A percentile compares a stretch with the other conserved stretches of the same genome.
These are phyloP conservation scores for Cossypha dichroa DNA, from an alignment of 2,797 vertebrate species.

Conservation along the genomic window DNA sequence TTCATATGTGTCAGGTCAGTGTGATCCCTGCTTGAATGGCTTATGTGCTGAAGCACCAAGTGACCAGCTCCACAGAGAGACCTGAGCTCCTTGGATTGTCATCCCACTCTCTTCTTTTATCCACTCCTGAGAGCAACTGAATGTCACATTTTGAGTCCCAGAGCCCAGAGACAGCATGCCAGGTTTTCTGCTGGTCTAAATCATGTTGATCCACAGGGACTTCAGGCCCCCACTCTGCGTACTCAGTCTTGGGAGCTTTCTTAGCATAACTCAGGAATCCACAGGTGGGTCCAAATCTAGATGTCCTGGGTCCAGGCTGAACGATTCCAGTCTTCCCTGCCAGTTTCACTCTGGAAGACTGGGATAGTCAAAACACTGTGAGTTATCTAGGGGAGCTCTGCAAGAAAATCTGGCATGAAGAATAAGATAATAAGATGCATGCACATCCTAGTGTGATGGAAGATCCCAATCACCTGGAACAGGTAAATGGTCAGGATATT, in stretches of 20 bases:
- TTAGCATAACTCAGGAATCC: background rate
- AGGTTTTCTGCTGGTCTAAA: background rate
- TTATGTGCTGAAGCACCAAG: background rate
- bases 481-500: background rate
- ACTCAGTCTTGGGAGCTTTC: background rate
- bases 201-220: background rate
- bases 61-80: background rate
- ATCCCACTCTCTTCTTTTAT: background rate
- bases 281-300: fast-evolving
- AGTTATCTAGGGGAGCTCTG: background rate
- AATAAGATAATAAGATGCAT: background rate
- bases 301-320: background rate
- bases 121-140: background rate
- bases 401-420: background rate
- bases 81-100: background rate
- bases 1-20: background rate
- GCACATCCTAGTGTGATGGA: background rate
- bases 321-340: background rate
- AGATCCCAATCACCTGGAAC: background rate
- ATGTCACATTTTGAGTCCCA: background rate
- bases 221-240: background rate
- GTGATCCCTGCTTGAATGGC: background rate
- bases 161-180: background rate
- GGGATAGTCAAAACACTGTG: background rate
- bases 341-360: background rate